Conservation (phyloP, 2,888 invertebrate species). For the Vannuccia rotundouncinata region DNA sequence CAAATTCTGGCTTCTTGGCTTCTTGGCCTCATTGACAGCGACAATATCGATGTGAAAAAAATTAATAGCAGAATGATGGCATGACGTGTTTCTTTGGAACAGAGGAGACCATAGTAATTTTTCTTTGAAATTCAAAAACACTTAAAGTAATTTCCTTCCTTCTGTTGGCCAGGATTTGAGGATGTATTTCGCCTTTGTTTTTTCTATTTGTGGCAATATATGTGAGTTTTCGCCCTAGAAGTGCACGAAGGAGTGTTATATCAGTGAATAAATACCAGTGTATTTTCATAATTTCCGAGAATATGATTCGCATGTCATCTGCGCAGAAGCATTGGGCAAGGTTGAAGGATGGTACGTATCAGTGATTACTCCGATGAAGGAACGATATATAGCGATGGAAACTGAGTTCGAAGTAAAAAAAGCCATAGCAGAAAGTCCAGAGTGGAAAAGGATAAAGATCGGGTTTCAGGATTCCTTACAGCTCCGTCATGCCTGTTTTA, state of each 20-base stretch:
- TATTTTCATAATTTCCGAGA: too few species aligned
- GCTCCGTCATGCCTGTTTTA: too few species aligned
- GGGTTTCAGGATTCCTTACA: too few species aligned
- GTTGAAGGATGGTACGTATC: too few species aligned
- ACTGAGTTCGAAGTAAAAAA: too few species aligned
- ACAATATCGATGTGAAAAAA: conserved; percentile 22
- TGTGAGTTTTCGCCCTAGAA: neutral
- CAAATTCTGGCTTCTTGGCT: conserved; percentile 8
- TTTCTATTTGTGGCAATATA: neutral
- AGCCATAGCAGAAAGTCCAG: too few species aligned
- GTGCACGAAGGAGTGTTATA: conserved; percentile 1
- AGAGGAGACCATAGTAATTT: conserved; percentile 28
- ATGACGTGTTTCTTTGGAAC: conserved; percentile 13
- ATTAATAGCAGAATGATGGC: conserved; percentile 27
- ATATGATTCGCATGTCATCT: too few species aligned
- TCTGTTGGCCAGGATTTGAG: conserved; percentile 27
- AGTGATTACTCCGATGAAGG: too few species aligned
- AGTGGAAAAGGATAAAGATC: too few species aligned
- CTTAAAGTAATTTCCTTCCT: neutral
- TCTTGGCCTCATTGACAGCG: neutral
- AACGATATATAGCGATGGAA: too few species aligned
- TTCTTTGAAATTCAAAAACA: conserved; percentile 29
- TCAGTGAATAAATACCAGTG: neutral
- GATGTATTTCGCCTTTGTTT: conserved; percentile 21
- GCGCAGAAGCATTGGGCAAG: too few species aligned